Conservation (phyloP, 1,140 invertebrate genomes). For the Cydia amplana region DNA sequence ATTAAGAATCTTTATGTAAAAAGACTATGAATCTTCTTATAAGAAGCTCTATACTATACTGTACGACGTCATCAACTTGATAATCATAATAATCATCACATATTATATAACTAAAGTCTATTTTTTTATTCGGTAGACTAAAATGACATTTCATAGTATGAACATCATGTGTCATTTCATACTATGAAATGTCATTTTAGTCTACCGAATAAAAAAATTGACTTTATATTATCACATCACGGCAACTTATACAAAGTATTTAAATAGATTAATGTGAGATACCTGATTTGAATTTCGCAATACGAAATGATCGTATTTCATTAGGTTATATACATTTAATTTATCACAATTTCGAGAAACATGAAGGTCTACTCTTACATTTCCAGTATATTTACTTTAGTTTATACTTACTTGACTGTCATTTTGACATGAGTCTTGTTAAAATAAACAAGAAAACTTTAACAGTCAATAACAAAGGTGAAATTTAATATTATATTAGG, state of each 20-base stretch:
- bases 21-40: conserved; percentile 5
- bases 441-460: no score
- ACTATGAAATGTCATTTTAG: no score
- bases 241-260: not conserved
- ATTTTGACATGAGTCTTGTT: no score
- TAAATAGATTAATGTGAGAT: not conserved
- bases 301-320: not conserved
- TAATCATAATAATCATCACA: conserved; percentile 13
- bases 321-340: not conserved
- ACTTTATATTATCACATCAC: conserved; percentile 12
- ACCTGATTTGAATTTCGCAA: not conserved
- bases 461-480: no score
- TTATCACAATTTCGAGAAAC: not conserved
- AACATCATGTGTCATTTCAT: no score
- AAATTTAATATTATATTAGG: no score
- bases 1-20: conserved; percentile 8
- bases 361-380: not conserved
- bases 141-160: no score
- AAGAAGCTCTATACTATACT: not conserved
- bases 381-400: not conserved
- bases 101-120: no score
- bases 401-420: not conserved
- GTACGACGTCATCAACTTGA: not conserved
- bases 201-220: no score
- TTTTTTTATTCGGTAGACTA: no score